A percentile compares a stretch with the other conserved stretches of the same genome.
Conservation (phyloP, 30 jellyfish, hydroid and myxozoan genomes). For the Rhopilema esculentum region DNA sequence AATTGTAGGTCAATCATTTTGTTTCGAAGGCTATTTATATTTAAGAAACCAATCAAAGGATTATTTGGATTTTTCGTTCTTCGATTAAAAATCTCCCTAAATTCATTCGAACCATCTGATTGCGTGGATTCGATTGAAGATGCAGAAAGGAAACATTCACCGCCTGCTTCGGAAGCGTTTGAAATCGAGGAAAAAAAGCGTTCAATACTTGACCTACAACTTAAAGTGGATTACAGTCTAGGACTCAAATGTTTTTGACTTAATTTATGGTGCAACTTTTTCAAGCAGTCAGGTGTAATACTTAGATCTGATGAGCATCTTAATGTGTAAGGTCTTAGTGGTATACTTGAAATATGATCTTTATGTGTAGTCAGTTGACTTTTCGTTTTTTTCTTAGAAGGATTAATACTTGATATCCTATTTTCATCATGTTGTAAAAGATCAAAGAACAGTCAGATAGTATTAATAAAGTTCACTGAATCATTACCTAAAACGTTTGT, state of each 20-base stretch:
- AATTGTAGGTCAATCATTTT: slow-evolving; percentile 20
- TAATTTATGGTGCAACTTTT: background rate
- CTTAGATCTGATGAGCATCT: background rate
- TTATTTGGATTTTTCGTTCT: slow-evolving; percentile 15
- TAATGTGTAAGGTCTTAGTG: background rate
- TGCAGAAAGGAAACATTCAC: slow-evolving; percentile 17
- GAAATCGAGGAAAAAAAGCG: background rate
- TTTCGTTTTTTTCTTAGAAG: background rate
- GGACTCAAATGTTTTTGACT: background rate
- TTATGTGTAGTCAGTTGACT: background rate
- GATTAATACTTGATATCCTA: background rate
- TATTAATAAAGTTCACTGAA: background rate
- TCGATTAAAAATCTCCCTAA: slow-evolving; percentile 16
- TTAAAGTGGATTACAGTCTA: too few relatives aligned
- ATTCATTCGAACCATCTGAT: slow-evolving; percentile 13
- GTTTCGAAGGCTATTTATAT: slow-evolving; percentile 33
- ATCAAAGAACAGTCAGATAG: background rate
- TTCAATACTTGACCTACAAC: background rate
- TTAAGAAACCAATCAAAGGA: slow-evolving; percentile 10
- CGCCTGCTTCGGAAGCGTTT: slow-evolving; percentile 15
- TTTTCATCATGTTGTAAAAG: background rate
- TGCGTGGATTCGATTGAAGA: slow-evolving; percentile 30
- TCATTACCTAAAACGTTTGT: background rate
- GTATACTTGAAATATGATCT: background rate
- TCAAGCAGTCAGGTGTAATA: too few relatives aligned